phyloP scores from a whole-genome alignment of 2,888 invertebrate species.

The Drosophila phalerata region DNA sequence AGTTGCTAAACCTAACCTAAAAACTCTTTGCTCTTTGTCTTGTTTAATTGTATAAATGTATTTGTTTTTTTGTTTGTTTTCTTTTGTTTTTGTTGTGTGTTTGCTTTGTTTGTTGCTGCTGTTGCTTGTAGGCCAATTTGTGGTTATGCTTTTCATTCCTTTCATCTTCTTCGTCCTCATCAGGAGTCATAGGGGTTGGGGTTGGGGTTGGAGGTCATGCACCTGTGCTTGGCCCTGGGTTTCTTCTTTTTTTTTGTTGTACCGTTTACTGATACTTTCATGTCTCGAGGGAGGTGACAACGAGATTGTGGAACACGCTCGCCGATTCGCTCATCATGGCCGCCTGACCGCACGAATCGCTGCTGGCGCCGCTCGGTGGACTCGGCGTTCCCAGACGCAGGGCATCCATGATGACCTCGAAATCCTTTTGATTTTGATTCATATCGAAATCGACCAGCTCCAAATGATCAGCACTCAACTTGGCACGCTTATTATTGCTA shows the following conservation, averaged over 20 bases:
- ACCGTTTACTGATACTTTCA: conserved; percentile 84
- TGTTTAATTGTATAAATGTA: conserved; percentile 47
- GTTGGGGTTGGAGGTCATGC: background rate
- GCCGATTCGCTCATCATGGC: conserved; percentile 88
- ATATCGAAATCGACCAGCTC: conserved; percentile 84
- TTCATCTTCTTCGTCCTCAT: background rate
- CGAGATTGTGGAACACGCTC: conserved; percentile 85
- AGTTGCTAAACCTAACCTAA: conserved; percentile 37
- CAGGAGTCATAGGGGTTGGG: background rate
- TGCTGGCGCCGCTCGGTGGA: conserved; percentile 81
- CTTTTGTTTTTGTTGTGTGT: conserved; percentile 11
- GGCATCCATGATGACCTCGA: conserved; percentile 86
- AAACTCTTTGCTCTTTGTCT: conserved; percentile 59
- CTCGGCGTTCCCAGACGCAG: conserved; percentile 84
- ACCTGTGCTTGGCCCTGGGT: conserved; percentile 18
- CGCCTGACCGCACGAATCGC: conserved; percentile 88
- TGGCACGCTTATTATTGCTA: conserved; percentile 22
- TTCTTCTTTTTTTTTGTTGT: no score
- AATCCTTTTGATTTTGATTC: conserved; percentile 86
- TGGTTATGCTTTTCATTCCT: conserved; percentile 14
- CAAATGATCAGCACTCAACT: conserved; percentile 59
- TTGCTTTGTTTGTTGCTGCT: conserved; percentile 12
- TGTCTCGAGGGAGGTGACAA: conserved; percentile 85
- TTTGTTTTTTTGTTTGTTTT: conserved; percentile 15
- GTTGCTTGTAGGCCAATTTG: conserved; percentile 37